Percentiles rank a stretch among this genome's conserved stretches.
Evolutionary conservation across 1,140 invertebrate genomes (phyloP).

Genomic region (Wasmannia auropunctata): DNA sequence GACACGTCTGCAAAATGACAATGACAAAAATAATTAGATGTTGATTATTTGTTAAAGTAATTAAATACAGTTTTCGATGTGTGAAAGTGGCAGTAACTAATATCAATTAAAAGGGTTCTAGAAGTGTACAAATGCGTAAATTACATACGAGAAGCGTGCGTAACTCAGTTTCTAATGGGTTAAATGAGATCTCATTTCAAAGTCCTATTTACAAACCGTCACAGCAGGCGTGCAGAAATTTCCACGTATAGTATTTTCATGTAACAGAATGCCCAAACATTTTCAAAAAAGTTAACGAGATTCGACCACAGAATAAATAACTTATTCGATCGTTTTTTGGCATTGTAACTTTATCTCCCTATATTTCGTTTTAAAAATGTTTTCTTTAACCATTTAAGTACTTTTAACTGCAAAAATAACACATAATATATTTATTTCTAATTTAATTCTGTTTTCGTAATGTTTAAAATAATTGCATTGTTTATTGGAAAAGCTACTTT

Average conservation of each 20-base stretch:
- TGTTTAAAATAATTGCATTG: not conserved
- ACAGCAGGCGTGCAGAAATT: conserved; percentile 2
- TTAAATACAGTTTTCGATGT: not conserved
- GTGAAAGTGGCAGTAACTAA: not conserved
- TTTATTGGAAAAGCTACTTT: not conserved
- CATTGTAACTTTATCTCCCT: not conserved
- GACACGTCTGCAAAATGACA: not conserved
- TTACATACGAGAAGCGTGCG: not conserved
- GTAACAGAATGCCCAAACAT: not conserved
- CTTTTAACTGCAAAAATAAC: not conserved
- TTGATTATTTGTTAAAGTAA: conserved; percentile 14
- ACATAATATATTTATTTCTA: not conserved
- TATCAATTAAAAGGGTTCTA: conserved; percentile 34
- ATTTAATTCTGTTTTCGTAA: not conserved
- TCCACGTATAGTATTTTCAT: not conserved
- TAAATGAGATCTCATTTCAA: conserved; percentile 29
- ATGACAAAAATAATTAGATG: not conserved
- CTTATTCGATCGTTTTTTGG: not conserved
- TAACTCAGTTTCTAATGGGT: conserved; percentile 26
- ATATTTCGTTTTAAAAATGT: not conserved
- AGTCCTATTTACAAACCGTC: conserved; percentile 19
- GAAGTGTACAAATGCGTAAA: conserved; percentile 24
- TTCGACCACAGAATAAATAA: not conserved
- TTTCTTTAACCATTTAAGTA: not conserved
- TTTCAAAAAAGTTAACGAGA: conserved; percentile 2